These are phyloP conservation scores for Chaitophorus viminalis DNA, from an alignment of 2,888 invertebrate genomes.

Conservation along the genomic window DNA sequence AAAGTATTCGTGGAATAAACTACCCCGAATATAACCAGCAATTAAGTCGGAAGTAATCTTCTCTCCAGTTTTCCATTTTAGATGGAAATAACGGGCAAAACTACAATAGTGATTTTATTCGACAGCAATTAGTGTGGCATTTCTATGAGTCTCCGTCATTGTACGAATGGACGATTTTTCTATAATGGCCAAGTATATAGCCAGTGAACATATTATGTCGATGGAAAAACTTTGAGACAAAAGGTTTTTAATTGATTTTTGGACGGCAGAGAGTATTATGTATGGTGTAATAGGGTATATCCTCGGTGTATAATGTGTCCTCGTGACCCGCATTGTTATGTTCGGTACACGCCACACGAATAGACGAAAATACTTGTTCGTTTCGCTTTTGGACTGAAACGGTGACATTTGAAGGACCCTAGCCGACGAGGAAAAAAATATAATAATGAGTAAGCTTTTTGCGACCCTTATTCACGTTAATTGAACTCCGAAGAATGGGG, in stretches of 20 bases:
- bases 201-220: too few species aligned
- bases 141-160: neutral
- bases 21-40: neutral
- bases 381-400: neutral
- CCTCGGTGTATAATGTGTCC: constrained; percentile 1
- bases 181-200: neutral
- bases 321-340: constrained; percentile 35
- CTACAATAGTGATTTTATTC: neutral
- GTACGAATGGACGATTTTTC: neutral
- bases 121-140: constrained; percentile 22
- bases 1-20: neutral
- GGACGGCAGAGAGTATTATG: neutral
- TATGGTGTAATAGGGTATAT: constrained; percentile 11
- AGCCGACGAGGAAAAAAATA: neutral
- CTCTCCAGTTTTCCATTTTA: neutral
- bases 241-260: constrained; percentile 54
- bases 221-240: constrained; percentile 32
- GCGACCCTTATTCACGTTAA: neutral
- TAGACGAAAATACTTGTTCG: constrained; percentile 32
- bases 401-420: constrained; percentile 6
- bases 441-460: neutral
- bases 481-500: neutral
- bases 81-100: constrained; percentile 10
- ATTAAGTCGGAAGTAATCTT: neutral
- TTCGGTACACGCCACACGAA: neutral